A percentile compares a stretch with the other conserved stretches of the same genome.
phyloP scores from a whole-genome alignment of 2,888 invertebrate genomes.

The Oxyteleia sp. region DNA sequence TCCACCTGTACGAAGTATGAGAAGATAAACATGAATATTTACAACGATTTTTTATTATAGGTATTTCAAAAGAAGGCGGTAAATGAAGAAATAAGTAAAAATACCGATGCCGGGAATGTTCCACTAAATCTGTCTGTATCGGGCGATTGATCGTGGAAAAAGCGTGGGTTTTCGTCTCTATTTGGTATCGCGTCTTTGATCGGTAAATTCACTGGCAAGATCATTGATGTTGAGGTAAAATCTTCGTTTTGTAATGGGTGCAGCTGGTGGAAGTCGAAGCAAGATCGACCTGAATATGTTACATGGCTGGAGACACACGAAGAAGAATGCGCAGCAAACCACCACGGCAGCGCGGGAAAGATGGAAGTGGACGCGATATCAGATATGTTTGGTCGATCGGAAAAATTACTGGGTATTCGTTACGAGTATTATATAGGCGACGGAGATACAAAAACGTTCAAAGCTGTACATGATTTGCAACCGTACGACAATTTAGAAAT shows the following conservation, averaged over 20 bases:
- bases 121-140: constrained; percentile 59
- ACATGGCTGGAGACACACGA: constrained; percentile 11
- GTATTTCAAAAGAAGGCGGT: constrained; percentile 51
- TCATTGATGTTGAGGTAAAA: constrained; percentile 13
- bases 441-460: too few relatives aligned
- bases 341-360: neutral
- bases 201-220: constrained; percentile 41
- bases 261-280: neutral
- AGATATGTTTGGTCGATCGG: neutral
- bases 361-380: neutral
- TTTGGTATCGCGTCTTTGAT: constrained; percentile 69
- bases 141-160: constrained; percentile 62
- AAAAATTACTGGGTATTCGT: neutral
- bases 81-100: constrained; percentile 52
- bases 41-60: constrained; percentile 23
- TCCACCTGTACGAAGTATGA: constrained; percentile 24
- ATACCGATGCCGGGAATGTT: constrained; percentile 23
- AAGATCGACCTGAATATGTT: constrained; percentile 10
- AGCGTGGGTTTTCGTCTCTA: constrained; percentile 57
- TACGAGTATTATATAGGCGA: neutral
- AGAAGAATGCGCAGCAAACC: constrained; percentile 1
- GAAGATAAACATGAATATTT: constrained; percentile 24
- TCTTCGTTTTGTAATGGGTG: constrained; percentile 5
- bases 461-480: too few relatives aligned
- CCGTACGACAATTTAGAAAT: too few relatives aligned